A percentile compares a stretch with the other conserved stretches of the same genome.
These are phyloP conservation scores for Tinamus major DNA, from an alignment of 2,797 vertebrate species.

Conservation along the genomic window DNA sequence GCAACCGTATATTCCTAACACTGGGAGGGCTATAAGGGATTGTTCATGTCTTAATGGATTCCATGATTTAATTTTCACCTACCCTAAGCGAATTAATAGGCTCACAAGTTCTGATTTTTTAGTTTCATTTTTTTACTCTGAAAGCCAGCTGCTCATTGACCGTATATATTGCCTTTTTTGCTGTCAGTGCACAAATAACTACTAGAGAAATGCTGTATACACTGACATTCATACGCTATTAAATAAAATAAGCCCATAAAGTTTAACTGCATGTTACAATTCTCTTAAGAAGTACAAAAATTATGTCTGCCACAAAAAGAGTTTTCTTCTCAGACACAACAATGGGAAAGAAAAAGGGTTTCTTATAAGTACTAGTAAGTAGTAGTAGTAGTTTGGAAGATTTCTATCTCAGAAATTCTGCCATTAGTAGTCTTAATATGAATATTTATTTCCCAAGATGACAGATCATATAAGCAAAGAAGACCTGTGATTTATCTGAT, in stretches of 20 bases:
- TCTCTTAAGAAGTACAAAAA: neutral
- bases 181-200: neutral
- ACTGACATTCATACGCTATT: neutral
- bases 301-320: accelerated
- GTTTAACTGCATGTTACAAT: neutral
- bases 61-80: neutral
- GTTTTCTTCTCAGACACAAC: neutral
- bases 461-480: neutral
- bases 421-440: neutral
- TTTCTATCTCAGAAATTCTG: neutral
- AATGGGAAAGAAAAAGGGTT: neutral
- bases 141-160: neutral
- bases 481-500: neutral
- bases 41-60: neutral
- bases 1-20: neutral
- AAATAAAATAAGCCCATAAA: neutral
- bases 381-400: neutral
- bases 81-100: neutral
- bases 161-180: neutral
- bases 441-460: neutral
- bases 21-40: neutral
- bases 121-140: neutral
- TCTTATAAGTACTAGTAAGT: neutral
- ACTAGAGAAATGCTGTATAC: accelerated
- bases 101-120: neutral